Percentiles rank a stretch among this genome's conserved stretches.
Evolutionary conservation across 2,888 invertebrate genomes (phyloP).

Genomic region (Phortica okadai): DNA sequence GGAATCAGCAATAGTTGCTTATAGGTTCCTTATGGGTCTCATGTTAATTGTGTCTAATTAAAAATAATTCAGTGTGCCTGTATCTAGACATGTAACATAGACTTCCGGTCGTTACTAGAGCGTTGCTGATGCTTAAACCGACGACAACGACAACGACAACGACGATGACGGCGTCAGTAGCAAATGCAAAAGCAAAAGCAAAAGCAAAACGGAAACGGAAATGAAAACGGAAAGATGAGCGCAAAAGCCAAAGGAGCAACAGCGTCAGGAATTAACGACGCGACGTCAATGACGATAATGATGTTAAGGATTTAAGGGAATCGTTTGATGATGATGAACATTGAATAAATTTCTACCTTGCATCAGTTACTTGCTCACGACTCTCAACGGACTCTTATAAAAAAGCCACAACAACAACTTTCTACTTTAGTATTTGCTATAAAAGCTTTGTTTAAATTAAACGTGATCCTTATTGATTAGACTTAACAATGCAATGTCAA

Average conservation of each 20-base stretch:
- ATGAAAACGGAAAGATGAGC: slow-evolving; percentile 16
- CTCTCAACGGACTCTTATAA: no score
- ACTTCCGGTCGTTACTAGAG: not conserved
- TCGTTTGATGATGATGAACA: not conserved
- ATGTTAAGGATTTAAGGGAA: not conserved
- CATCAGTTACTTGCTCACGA: no score
- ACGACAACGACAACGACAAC: not conserved
- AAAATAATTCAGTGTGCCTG: not conserved
- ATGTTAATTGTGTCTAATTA: slow-evolving; percentile 14
- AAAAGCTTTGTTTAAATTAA: no score
- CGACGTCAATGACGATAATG: not conserved
- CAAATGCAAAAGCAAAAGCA: not conserved
- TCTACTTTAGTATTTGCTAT: no score
- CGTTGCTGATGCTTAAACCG: not conserved
- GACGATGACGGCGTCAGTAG: not conserved
- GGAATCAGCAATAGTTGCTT: not conserved
- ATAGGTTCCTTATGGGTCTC: not conserved
- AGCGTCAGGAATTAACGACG: not conserved
- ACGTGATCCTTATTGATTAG: no score
- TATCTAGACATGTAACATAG: not conserved
- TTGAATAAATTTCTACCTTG: not conserved
- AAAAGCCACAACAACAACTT: no score
- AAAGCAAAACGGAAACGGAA: not conserved
- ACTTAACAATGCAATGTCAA: no score
- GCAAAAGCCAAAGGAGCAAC: not conserved